Base-by-base conservation (phyloP, 1,140 invertebrate genomes). In the Meloidogyne hapla region DNA sequence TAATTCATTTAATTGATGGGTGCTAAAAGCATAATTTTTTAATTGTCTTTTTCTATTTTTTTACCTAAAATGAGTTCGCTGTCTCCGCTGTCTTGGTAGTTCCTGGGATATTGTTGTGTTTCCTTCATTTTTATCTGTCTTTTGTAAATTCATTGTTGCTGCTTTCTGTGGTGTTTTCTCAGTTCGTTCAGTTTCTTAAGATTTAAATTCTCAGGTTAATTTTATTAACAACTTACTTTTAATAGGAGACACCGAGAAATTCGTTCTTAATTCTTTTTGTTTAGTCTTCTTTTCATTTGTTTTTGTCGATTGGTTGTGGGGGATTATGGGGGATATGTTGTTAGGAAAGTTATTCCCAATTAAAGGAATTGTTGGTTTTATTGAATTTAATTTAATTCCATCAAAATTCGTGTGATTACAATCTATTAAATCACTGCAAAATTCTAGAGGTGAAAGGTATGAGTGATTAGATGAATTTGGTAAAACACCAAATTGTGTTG, bases 1-100 rank as follows among this genome's bases (percentile, higher is more conserved):
- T 63, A 73, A 28, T 63, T 73, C 70, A 40, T 38, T 23, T 38
- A 73, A 33, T 62, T 73, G 70, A 38, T 73, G 70, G 5, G 70
- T 63, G 33, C 70, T 73, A 63, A 23, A 63, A 62, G 4, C 8
- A 3, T 12, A 12, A 28, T 23, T 61, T 23, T 33, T 26, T 26
- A 45, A 9, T 45, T 10, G 28, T 8, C 23, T 68, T 26, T 28
- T 33, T 69, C 4, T 21, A 18, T 40, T 26, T 69, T 45, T 42
- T 23, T 18, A 69, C 68, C 68, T 69, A 61, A 69, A 69, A 33
- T 69, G 70, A 15, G 70, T 48, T 62, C 70, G 42, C 23, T 62
- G 70, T 33, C 70, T 73, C 28, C 70, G 4, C 10, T 64, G 42
- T 38, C n/a, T 63, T 61, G 42, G 15, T 26, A 38, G 8, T 25